Conservation (phyloP, 2,113 vertebrate species). For the Haliaeetus leucogaster region DNA sequence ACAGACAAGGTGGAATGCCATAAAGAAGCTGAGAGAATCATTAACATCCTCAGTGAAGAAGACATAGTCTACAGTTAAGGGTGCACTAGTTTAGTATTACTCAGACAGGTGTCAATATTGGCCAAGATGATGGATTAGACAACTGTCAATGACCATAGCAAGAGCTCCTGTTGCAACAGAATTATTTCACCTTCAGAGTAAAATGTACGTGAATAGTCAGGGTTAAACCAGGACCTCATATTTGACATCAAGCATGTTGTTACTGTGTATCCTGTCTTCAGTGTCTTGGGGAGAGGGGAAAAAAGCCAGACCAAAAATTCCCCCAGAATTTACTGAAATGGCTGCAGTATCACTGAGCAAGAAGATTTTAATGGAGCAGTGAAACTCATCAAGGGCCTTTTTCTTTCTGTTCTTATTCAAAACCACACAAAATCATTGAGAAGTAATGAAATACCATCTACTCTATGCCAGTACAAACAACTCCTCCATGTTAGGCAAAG, state of each 20-base stretch:
- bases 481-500: not conserved
- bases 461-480: conserved; percentile 26
- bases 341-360: not conserved
- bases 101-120: not conserved
- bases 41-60: not conserved
- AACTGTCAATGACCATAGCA: not conserved
- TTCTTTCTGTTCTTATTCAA: not conserved
- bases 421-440: not conserved
- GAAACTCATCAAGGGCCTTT: not conserved
- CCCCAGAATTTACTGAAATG: not conserved
- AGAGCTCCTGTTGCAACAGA: not conserved
- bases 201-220: not conserved
- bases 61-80: not conserved
- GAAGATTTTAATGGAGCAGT: not conserved
- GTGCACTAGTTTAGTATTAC: not conserved
- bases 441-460: conserved; percentile 21
- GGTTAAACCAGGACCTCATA: not conserved
- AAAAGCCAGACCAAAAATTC: not conserved
- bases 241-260: not conserved
- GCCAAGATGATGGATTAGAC: not conserved
- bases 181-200: not conserved
- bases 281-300: not conserved
- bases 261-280: not conserved
- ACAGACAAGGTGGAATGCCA: not conserved
- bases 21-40: not conserved